Conservation (phyloP, 2,797 vertebrate genomes). For the Cheirogaleus major region DNA sequence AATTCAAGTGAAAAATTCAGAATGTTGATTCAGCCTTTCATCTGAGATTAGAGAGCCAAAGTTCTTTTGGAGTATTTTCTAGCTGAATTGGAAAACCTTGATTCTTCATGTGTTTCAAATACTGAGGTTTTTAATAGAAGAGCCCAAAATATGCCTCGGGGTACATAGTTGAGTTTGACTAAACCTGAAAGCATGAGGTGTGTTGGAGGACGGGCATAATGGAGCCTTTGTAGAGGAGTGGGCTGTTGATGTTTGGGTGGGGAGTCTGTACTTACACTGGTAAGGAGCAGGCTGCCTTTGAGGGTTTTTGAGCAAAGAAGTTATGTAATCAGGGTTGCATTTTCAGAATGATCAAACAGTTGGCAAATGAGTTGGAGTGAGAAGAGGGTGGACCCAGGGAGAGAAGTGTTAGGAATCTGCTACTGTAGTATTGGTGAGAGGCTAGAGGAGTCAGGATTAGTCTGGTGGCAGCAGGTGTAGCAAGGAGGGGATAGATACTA, state of each 20-base stretch:
- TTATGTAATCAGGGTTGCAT: not conserved
- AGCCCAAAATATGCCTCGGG: not conserved
- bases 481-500: not conserved
- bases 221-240: not conserved
- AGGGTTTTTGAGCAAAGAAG: not conserved
- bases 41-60: slow-evolving; percentile 48
- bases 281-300: not conserved
- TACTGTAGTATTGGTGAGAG: not conserved
- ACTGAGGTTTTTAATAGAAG: slow-evolving; percentile 40
- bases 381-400: not conserved
- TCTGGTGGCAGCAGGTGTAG: accelerated
- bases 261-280: not conserved
- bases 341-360: not conserved
- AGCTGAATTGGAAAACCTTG: slow-evolving; percentile 39
- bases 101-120: slow-evolving; percentile 52
- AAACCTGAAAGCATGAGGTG: not conserved
- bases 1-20: slow-evolving; percentile 56
- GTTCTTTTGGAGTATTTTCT: slow-evolving; percentile 51
- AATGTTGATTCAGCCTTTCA: slow-evolving; percentile 67
- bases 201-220: not conserved
- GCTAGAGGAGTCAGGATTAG: not conserved
- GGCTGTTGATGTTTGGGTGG: not conserved
- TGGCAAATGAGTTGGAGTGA: not conserved
- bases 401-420: not conserved
- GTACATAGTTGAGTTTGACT: slow-evolving; percentile 26